Percentiles rank a stretch among this genome's conserved stretches.
Evolutionary conservation across 2,113 vertebrate species (phyloP).

Genomic region (Nothoprocta perdicaria): DNA sequence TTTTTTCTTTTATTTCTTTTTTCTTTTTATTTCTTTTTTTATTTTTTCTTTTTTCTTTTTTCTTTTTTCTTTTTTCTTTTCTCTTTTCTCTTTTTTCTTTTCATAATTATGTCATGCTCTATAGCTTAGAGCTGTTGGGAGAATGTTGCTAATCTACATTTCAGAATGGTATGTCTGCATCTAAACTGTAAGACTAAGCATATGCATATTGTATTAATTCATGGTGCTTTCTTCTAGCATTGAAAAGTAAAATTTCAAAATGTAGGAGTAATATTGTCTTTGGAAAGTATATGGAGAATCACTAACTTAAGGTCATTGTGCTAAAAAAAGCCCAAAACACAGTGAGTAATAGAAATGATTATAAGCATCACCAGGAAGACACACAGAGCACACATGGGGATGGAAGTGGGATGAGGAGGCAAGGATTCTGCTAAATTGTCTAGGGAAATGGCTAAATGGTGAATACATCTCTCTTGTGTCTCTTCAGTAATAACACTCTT

Average conservation of each 20-base stretch:
- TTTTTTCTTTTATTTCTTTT: too few species aligned
- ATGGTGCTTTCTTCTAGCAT: background rate
- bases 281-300: background rate
- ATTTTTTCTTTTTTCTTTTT: background rate
- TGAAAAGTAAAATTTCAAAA: background rate
- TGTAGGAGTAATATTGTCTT: background rate
- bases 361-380: background rate
- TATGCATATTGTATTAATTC: background rate
- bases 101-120: background rate
- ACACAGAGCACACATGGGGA: background rate
- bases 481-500: background rate
- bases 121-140: background rate
- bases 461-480: background rate
- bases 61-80: background rate
- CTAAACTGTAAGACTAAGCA: background rate
- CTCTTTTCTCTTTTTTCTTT: background rate
- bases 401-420: background rate
- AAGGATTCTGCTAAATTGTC: background rate
- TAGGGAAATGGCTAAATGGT: background rate
- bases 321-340: background rate
- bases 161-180: background rate
- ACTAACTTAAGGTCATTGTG: background rate
- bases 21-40: too few species aligned
- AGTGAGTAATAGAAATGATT: background rate
- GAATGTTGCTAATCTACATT: background rate